phyloP scores from a whole-genome alignment of 2,113 vertebrate genomes.

The Jaculus jaculus region DNA sequence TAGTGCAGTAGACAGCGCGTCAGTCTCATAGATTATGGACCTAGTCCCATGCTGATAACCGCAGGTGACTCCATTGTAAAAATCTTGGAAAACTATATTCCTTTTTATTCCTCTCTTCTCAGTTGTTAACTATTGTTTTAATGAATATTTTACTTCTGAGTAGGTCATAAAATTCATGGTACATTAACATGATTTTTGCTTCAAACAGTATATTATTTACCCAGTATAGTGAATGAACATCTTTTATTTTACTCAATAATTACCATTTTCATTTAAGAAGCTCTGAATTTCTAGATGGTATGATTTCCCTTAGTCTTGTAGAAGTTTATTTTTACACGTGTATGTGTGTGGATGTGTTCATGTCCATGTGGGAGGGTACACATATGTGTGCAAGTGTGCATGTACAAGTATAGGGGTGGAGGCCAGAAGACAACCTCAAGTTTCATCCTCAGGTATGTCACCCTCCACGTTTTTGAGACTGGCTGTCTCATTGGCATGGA shows the following conservation, averaged over 20 bases:
- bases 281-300: constrained; percentile 21
- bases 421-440: too few species aligned
- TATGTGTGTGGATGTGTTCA: too few species aligned
- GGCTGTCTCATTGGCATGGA: too few species aligned
- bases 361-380: too few species aligned
- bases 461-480: too few species aligned
- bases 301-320: background rate
- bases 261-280: background rate
- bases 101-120: background rate
- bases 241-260: constrained; percentile 12
- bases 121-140: background rate
- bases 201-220: background rate
- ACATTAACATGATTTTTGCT: constrained; percentile 18
- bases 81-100: too few species aligned
- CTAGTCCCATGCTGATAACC: background rate
- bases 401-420: too few species aligned
- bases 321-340: background rate
- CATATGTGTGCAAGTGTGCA: too few species aligned
- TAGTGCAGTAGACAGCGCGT: too few species aligned
- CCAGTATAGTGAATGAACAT: background rate
- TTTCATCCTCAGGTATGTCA: too few species aligned
- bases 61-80: background rate
- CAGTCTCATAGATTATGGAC: background rate
- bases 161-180: background rate
- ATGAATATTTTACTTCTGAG: background rate